phyloP scores from a whole-genome alignment of 2,888 invertebrate species.

The Sarcophaga caerulescens region DNA sequence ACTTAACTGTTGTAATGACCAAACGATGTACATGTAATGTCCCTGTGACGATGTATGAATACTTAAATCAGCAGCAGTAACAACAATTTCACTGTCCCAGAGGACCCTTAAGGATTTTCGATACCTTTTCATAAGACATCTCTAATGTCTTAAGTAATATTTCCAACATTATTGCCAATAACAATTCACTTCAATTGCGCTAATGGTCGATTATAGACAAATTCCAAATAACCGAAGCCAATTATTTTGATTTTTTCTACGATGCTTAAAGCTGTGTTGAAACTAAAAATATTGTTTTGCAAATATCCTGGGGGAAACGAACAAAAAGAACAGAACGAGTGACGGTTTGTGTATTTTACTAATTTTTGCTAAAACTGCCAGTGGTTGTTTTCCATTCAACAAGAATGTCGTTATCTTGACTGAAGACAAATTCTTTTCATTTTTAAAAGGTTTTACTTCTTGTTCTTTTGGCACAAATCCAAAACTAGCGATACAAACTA shows the following conservation, averaged over 20 bases:
- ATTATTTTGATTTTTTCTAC: neutral
- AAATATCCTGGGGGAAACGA: neutral
- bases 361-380: slow-evolving; percentile 57
- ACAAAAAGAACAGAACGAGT: neutral
- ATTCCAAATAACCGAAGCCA: neutral
- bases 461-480: neutral
- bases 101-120: neutral
- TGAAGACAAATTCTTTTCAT: slow-evolving; percentile 36
- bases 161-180: too few relatives aligned
- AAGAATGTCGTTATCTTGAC: slow-evolving; percentile 42
- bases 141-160: too few relatives aligned
- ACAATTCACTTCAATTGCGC: neutral
- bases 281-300: neutral
- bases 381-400: slow-evolving; percentile 61
- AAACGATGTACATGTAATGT: too few relatives aligned
- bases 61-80: too few relatives aligned
- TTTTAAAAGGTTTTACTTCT: neutral
- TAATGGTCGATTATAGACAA: too few relatives aligned
- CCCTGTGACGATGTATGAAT: too few relatives aligned
- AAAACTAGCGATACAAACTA: neutral
- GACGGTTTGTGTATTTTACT: slow-evolving; percentile 1
- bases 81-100: too few relatives aligned
- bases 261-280: neutral
- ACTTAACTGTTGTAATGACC: too few relatives aligned
- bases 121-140: neutral